Evolutionary conservation across 2,797 vertebrate species (phyloP), one percentile per base, ranked within the genome.

Genomic region (Danio albolineatus): DNA sequence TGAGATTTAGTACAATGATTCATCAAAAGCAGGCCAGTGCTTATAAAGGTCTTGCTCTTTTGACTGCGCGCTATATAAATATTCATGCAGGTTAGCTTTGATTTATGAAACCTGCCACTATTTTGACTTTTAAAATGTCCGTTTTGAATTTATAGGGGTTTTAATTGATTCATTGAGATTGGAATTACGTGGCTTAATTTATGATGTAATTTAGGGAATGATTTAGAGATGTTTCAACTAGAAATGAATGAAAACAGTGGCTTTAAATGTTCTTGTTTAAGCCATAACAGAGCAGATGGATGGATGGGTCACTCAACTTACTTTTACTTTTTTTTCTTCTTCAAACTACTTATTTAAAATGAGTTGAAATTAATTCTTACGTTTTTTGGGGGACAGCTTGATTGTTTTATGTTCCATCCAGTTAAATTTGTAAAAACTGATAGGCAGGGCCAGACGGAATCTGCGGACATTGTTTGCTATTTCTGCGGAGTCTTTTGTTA

Each of bases 31-130:
- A 41, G 38, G 53, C 12, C 39, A 14, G 38, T 44, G 51, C 54
- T 71, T 71, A 2, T 10, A 19, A 38, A 56, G 38, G 69, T 71
- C 38, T 71, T 72, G 53, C 28, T 44, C 7, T 19, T 57, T 57
- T 43, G 61, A 64, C 39, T 64, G n/a, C 36, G 28, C 14, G 16
- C 49, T 51, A 16, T 16, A 21, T 43, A 9, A 16, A 43, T 57
- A 72, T 72, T 44, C 17, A 56, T 57, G 10, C 12, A 21, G 0
- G 4, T 19, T 41, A 21, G 17, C 39, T 56, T 41, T 21, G 17
- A 21, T 72, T 44, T 44, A 72, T 4, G 10, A 54, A 71, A 54
- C 4, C 16, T 64, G 36, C 7, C 14, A 16, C 9, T 7, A n/a
- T 41, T 17, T 41, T 4, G 16, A n/a, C 10, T 41, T 54, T 41